Conservation (phyloP, 2,113 vertebrate genomes). For the Cynocephalus volans region DNA sequence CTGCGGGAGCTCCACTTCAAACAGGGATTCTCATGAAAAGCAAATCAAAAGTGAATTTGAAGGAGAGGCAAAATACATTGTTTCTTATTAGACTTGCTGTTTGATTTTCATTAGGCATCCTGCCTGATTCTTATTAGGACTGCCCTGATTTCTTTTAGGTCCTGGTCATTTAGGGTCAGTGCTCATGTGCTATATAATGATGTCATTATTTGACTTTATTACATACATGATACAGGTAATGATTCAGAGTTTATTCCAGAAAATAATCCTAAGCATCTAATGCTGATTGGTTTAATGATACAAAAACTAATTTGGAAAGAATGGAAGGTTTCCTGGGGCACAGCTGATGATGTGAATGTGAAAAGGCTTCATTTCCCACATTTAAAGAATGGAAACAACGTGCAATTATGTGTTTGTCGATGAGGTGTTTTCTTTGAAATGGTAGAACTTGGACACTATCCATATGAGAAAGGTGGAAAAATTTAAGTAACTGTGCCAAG, state of each 20-base stretch:
- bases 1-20: slow-evolving; percentile 65
- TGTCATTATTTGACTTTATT: slow-evolving; percentile 81
- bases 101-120: slow-evolving; percentile 81
- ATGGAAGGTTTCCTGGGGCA: slow-evolving; percentile 80
- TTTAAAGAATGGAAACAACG: slow-evolving; percentile 79
- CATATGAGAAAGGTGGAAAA: slow-evolving; percentile 81
- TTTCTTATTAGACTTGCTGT: slow-evolving; percentile 75
- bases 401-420: slow-evolving; percentile 77
- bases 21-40: slow-evolving; percentile 75
- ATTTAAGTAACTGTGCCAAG: slow-evolving; percentile 81
- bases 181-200: slow-evolving; percentile 72
- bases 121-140: slow-evolving; percentile 82
- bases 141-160: slow-evolving; percentile 71
- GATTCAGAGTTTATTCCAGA: slow-evolving; percentile 77
- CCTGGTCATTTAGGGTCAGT: slow-evolving; percentile 79
- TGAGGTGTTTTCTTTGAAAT: slow-evolving; percentile 83
- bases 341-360: slow-evolving; percentile 71
- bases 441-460: slow-evolving; percentile 73
- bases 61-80: slow-evolving; percentile 68
- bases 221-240: slow-evolving; percentile 71
- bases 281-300: slow-evolving; percentile 84
- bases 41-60: slow-evolving; percentile 80
- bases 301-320: slow-evolving; percentile 82
- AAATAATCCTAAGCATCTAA: slow-evolving; percentile 83
- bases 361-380: slow-evolving; percentile 80